A percentile compares a stretch with the other conserved stretches of the same genome.
phyloP scores from a whole-genome alignment of 1,140 invertebrate species.

The Heterodera carotae region DNA sequence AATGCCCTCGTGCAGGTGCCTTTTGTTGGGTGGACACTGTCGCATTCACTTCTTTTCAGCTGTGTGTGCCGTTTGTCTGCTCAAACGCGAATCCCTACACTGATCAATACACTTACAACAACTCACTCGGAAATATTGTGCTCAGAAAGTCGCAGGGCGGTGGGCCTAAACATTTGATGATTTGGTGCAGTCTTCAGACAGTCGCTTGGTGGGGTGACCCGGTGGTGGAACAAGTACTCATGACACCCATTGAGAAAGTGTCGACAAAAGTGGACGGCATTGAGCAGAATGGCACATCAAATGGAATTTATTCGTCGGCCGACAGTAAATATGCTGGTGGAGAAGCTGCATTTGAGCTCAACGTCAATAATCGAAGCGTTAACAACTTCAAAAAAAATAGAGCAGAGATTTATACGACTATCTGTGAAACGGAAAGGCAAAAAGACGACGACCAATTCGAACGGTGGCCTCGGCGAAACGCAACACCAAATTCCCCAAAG shows the following conservation, averaged over 20 bases:
- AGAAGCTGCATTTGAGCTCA: not conserved
- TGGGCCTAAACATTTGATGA: not conserved
- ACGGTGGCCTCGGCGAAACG: too few species aligned
- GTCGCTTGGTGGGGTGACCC: slow-evolving; percentile 1
- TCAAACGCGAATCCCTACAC: not conserved
- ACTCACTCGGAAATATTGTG: slow-evolving; percentile 2
- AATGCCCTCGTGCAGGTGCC: not conserved
- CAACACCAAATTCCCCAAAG: too few species aligned
- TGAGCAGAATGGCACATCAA: not conserved
- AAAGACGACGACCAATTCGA: too few species aligned
- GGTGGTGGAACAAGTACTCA: not conserved
- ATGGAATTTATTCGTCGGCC: not conserved
- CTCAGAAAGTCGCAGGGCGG: slow-evolving; percentile 9
- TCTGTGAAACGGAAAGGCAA: too few species aligned
- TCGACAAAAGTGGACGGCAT: not conserved
- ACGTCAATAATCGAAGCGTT: not conserved
- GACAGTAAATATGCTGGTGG: not conserved
- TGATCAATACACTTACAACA: not conserved
- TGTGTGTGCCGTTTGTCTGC: not conserved
- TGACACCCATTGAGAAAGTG: not conserved
- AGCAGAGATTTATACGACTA: too few species aligned
- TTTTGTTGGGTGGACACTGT: too few species aligned
- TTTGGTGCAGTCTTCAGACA: slow-evolving; percentile 5
- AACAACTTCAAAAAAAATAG: too few species aligned
- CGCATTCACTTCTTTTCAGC: not conserved